Percentiles rank a stretch among this genome's conserved stretches.
These are phyloP conservation scores for Enhydra lutris DNA, from an alignment of 2,113 vertebrate species.

Conservation along the genomic window DNA sequence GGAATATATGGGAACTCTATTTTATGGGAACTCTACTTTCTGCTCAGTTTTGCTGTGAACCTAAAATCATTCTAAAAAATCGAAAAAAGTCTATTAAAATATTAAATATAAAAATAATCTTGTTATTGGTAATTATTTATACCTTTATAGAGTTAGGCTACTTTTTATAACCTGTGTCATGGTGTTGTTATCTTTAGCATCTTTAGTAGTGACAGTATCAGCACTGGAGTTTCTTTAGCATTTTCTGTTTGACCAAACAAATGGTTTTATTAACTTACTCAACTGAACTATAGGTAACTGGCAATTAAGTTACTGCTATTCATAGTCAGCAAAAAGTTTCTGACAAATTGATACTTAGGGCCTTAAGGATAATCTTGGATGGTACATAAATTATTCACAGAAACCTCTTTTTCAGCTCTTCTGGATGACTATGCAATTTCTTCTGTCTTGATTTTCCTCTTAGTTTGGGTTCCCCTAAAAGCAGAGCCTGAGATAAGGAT, in stretches of 20 bases:
- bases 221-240: not conserved
- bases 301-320: not conserved
- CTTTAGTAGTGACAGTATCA: not conserved
- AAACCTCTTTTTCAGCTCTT: not conserved
- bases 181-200: not conserved
- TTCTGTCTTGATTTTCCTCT: not conserved
- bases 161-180: not conserved
- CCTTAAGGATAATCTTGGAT: not conserved
- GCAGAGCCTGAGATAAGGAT: not conserved
- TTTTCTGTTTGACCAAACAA: not conserved
- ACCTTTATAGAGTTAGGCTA: not conserved
- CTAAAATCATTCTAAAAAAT: not conserved
- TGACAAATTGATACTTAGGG: not conserved
- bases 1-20: not conserved
- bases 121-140: not conserved
- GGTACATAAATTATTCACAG: not conserved
- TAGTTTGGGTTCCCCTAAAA: not conserved
- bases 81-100: not conserved
- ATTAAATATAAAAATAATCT: not conserved
- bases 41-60: not conserved
- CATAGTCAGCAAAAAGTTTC: not conserved
- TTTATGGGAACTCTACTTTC: not conserved
- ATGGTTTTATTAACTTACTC: not conserved
- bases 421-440: not conserved
- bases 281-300: not conserved